phyloP scores from a whole-genome alignment of 2,888 invertebrate species.

The Tetramorium bicarinatum region DNA sequence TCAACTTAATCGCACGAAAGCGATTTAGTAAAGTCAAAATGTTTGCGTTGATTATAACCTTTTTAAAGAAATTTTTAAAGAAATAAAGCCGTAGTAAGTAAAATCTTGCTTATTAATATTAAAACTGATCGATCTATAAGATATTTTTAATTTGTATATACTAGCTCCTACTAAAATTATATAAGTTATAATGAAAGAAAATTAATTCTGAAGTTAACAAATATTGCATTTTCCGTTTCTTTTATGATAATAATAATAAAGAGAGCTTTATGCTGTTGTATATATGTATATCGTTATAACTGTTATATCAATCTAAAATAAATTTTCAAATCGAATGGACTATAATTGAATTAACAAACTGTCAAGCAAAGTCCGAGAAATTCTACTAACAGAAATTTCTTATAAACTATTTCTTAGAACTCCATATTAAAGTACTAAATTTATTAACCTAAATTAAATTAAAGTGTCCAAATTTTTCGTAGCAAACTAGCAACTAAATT shows the following conservation, averaged over 20 bases:
- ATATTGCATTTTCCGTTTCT: background rate
- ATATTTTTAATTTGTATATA: slow-evolving; percentile 8
- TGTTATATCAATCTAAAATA: slow-evolving; percentile 7
- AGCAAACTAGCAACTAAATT: background rate
- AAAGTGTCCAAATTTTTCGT: background rate
- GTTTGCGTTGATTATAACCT: background rate
- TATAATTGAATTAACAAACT: slow-evolving; percentile 2
- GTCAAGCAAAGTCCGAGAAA: background rate
- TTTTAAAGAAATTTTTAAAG: background rate
- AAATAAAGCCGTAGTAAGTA: background rate
- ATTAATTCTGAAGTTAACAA: background rate
- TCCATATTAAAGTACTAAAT: background rate
- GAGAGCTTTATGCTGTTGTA: background rate
- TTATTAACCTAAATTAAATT: background rate
- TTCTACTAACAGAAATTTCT: background rate
- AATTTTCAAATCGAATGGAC: background rate
- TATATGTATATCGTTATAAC: background rate
- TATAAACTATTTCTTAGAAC: slow-evolving; percentile 25
- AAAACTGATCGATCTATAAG: background rate
- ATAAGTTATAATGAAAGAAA: background rate
- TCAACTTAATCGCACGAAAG: slow-evolving; percentile 13
- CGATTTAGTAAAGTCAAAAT: background rate
- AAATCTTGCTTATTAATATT: slow-evolving; percentile 12
- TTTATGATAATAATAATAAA: background rate
- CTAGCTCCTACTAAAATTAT: slow-evolving; percentile 1